Base-by-base conservation (phyloP, 1,140 invertebrate genomes). In the Paramacrobiotus metropolitanus region DNA sequence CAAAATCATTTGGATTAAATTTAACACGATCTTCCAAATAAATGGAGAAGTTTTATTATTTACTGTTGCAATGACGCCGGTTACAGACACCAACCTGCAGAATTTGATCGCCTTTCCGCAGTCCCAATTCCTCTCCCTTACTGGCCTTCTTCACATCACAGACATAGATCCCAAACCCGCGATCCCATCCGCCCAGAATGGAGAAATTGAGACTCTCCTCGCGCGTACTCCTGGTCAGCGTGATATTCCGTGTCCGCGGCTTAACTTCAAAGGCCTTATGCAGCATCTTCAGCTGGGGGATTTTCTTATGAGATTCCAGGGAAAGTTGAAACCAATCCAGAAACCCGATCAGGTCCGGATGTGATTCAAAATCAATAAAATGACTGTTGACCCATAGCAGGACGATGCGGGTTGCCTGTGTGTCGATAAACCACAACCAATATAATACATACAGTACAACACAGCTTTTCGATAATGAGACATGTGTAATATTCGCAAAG, bases 351-450 rank as follows among this genome's bases (percentile, higher is more conserved):
- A 98, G 93, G 31, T 82, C 81, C 30, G 87, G 83, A 76, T 93
- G 86, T 2, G 83, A 91, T 75, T 99, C 94, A 75, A 98, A 99
- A 72, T 98, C 94, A 29, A 91, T 95, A 70, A 97, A 98, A 76
- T 98, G 93, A 73, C 96, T 97, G 71, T 96, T 97, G 0, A 97
- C 92, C 94, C 94, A 99, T 0, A 96, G 69, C 1, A 97, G 75
- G 0, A 98, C 86, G 0, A 98, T 90, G 62, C 92, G 76, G 0
- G 92, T 93, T 1, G 97, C 90, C 70, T 88, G 63, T 29, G 64
- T n/a, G n/a, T n/a, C n/a, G n/a, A n/a, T n/a, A n/a, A n/a, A n/a
- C n/a, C n/a, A n/a, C n/a, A n/a, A n/a, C n/a, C n/a, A n/a, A n/a
- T n/a, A n/a, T n/a, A n/a, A n/a, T n/a, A n/a, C n/a, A n/a, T n/a